These are phyloP conservation scores for Apodemus agrarius DNA, from an alignment of 2,797 vertebrate species.

Conservation along the genomic window DNA sequence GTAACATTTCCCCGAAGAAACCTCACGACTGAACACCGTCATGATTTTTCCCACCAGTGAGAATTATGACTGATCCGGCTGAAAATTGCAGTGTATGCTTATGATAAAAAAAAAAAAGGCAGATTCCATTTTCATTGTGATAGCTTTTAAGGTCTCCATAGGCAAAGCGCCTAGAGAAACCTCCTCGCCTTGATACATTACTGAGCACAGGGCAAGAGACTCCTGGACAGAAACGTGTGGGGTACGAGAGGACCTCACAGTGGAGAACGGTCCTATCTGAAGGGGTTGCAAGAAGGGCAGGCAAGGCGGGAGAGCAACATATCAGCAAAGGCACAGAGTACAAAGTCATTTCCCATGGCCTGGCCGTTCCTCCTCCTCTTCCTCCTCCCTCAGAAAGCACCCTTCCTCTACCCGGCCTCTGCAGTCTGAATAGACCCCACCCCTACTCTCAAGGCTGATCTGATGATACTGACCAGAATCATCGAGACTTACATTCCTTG, in stretches of 20 bases:
- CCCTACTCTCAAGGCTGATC: neutral
- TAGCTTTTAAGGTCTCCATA: conserved; percentile 14
- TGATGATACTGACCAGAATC: neutral
- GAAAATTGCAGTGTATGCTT: neutral
- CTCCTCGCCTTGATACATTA: neutral
- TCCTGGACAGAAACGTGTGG: neutral
- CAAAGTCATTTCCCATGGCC: neutral
- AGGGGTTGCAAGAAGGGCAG: neutral
- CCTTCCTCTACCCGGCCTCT: neutral
- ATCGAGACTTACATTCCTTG: neutral
- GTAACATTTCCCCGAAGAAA: conserved; percentile 23
- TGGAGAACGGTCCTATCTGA: neutral
- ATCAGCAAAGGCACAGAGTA: neutral
- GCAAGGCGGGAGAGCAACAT: neutral
- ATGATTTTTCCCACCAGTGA: neutral
- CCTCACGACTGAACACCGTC: neutral
- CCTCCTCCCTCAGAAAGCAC: neutral
- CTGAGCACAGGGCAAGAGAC: neutral
- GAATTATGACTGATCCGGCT: neutral
- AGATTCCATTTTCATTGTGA: neutral
- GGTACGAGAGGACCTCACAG: neutral
- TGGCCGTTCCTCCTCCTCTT: neutral
- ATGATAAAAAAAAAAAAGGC: neutral
- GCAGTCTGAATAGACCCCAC: neutral
- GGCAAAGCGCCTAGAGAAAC: too few relatives aligned